Base-by-base conservation (phyloP, 2,113 vertebrate species). In the Ciconia maguari region DNA sequence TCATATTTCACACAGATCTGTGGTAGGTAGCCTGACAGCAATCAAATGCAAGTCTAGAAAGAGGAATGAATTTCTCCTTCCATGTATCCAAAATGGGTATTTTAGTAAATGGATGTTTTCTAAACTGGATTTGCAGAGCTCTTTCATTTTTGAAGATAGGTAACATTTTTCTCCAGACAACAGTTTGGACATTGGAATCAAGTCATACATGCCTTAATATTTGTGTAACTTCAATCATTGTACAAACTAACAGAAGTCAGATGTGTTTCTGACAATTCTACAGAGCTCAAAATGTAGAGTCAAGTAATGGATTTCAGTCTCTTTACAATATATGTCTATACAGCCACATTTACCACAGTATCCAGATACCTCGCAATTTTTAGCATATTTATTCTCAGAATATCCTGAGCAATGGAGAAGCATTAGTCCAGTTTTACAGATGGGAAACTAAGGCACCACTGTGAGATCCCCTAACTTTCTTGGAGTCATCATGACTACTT, bases 1-100 rank as follows among this genome's bases (percentile, higher is more conserved):
- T 96, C 93, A 51, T 95, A 83, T 97, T 97, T 96, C 91, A 95
- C 58, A 70, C n/a, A 54, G 78, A 88, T 83, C 89, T 94, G 83
- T 94, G 96, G 96, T 95, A 96, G 94, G 96, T 94, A 76, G 80
- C 65, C 62, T 71, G 92, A 76, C 91, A 96, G 84, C 75, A 62
- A 81, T 83, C 93, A 96, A 93, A 85, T 54, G 13, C 60, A 84
- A 36, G 76, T 70, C 51, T 64, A 60, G 65, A 89, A 58, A 94
- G 70, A 91, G 52, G 61, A 86, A 87, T 84, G 1, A 86, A 86
- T 92, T 95, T 92, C 69, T 71, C n/a, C 64, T 79, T 96, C 61
- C 20, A 13, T 69, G 49, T 44, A 91, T 91, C 70, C 69, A 91
- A 86, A 95, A 64, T 61, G 38, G 34, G 2, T 87, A 34, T 91